Conservation (phyloP, 2,797 vertebrate genomes). For the Cryptoblepharus egeriae region DNA sequence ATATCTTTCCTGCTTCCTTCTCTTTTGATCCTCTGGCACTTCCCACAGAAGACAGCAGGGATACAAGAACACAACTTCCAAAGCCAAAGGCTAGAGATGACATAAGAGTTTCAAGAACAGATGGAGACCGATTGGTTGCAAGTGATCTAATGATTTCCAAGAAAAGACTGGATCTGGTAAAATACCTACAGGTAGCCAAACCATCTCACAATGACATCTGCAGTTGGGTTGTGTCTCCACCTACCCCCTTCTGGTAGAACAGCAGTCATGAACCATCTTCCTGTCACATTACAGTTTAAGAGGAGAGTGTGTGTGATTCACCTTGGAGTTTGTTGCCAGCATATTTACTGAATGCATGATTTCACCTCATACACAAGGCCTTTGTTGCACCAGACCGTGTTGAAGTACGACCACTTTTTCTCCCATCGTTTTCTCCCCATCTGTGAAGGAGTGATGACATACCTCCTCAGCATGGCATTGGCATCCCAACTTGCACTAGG, state of each 20-base stretch:
- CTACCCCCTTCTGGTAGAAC: constrained; percentile 37
- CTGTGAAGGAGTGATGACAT: constrained; percentile 72
- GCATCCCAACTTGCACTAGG: constrained; percentile 66
- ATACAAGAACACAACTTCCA: constrained; percentile 20
- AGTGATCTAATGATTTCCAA: constrained; percentile 71
- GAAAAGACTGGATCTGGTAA: background rate
- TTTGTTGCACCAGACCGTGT: constrained; percentile 53
- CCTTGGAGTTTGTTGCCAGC: constrained; percentile 36
- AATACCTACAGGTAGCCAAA: constrained; percentile 33
- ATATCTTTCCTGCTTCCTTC: constrained; percentile 26
- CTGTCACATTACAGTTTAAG: background rate
- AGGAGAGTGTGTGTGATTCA: constrained; percentile 28
- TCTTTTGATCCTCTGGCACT: background rate
- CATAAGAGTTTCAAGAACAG: constrained; percentile 54
- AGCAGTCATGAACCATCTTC: background rate
- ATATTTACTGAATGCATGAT: constrained; percentile 52
- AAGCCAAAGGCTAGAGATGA: constrained; percentile 56
- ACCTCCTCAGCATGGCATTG: constrained; percentile 59
- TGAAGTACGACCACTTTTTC: constrained; percentile 34
- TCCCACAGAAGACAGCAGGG: background rate
- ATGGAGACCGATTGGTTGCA: constrained; percentile 30
- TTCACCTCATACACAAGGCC: constrained; percentile 25
- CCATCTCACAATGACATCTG: constrained; percentile 28
- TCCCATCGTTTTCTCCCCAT: constrained; percentile 68
- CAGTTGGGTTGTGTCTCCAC: constrained; percentile 12